A percentile compares a stretch with the other conserved stretches of the same genome.
These are phyloP conservation scores for Otus sunia DNA, from an alignment of 2,113 vertebrate genomes.

Conservation along the genomic window DNA sequence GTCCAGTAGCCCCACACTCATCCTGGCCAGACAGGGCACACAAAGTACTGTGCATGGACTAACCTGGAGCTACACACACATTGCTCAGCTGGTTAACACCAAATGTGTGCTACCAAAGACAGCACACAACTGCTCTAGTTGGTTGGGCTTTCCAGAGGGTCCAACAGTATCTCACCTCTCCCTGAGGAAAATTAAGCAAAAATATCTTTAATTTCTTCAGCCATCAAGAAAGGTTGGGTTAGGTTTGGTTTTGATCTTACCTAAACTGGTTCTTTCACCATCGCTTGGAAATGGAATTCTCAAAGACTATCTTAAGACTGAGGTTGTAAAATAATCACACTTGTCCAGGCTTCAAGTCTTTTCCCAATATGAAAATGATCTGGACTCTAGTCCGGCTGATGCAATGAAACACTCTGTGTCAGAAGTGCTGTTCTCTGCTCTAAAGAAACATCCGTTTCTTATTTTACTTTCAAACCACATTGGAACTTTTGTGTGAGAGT, in stretches of 20 bases:
- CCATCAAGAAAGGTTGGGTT: neutral
- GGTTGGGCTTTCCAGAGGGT: fast-evolving
- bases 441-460: conserved; percentile 28
- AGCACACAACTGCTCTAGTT: neutral
- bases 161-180: neutral
- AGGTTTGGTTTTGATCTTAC: neutral
- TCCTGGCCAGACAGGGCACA: neutral
- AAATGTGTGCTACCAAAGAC: neutral
- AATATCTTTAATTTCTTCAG: neutral
- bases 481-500: conserved; percentile 4
- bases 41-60: fast-evolving
- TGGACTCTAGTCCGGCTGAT: neutral
- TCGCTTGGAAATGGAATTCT: neutral
- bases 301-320: neutral
- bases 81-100: neutral
- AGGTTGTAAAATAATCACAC: neutral
- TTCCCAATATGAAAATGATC: neutral
- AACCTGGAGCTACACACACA: neutral
- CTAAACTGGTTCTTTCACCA: neutral
- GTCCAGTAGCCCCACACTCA: neutral
- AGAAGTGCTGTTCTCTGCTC: neutral
- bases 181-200: neutral
- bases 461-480: conserved; percentile 22
- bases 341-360: neutral
- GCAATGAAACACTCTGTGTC: neutral